Percentiles rank a stretch among this genome's conserved stretches.
These are phyloP conservation scores for Chironomus tentans DNA, from an alignment of 2,888 invertebrate species.

Conservation along the genomic window DNA sequence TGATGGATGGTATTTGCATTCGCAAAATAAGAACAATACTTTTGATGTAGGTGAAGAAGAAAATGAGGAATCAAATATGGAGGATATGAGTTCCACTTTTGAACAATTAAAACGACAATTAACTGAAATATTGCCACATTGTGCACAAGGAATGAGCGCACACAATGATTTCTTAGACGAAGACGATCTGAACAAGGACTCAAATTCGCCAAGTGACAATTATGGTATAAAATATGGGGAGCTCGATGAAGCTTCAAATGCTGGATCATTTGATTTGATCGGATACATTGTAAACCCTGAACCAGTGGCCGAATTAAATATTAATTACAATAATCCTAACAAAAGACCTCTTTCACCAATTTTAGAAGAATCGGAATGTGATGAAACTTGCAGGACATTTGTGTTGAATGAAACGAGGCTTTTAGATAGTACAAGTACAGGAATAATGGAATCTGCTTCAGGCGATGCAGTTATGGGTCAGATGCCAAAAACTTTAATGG, in stretches of 20 bases:
- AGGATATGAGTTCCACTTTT: constrained; percentile 30
- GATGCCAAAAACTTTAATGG: constrained; percentile 32
- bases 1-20: constrained; percentile 31
- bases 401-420: constrained; percentile 31
- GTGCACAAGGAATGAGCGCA: constrained; percentile 28
- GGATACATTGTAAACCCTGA: constrained; percentile 22
- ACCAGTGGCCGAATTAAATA: constrained; percentile 29
- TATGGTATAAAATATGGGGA: constrained; percentile 20
- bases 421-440: constrained; percentile 32
- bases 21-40: constrained; percentile 28
- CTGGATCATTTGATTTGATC: constrained; percentile 3
- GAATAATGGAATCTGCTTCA: constrained; percentile 30
- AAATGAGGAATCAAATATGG: constrained; percentile 29
- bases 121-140: constrained; percentile 31
- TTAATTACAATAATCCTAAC: constrained; percentile 29
- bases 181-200: constrained; percentile 28
- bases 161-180: constrained; percentile 30
- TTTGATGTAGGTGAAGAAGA: constrained; percentile 28
- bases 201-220: constrained; percentile 13
- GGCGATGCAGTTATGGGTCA: constrained; percentile 31
- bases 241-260: constrained; percentile 19
- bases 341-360: constrained; percentile 32
- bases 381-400: constrained; percentile 32
- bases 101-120: constrained; percentile 31
- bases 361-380: constrained; percentile 32